phyloP scores from a whole-genome alignment of 2,797 vertebrate genomes.

The Syndactyla subalaris region DNA sequence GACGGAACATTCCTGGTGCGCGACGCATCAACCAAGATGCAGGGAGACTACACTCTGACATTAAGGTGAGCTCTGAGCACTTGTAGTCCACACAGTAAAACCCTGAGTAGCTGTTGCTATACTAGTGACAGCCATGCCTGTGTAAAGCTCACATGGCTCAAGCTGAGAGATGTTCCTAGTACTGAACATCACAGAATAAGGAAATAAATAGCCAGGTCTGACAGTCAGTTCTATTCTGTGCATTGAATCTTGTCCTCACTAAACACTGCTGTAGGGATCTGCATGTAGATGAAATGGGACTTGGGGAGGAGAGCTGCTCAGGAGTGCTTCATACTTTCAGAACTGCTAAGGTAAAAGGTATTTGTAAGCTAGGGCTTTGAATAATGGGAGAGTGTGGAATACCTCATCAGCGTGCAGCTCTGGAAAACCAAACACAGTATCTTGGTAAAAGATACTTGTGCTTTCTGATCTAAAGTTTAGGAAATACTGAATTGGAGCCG shows the following conservation, averaged over 20 bases:
- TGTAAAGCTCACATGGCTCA: background rate
- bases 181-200: background rate
- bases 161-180: background rate
- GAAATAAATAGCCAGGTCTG: background rate
- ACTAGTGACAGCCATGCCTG: background rate
- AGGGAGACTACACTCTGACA: constrained; percentile 95
- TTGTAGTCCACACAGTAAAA: background rate
- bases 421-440: background rate
- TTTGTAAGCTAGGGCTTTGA: background rate
- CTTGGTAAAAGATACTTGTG: background rate
- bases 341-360: background rate
- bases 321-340: background rate
- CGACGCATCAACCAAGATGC: constrained; percentile 94
- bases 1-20: constrained; percentile 96
- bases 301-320: background rate
- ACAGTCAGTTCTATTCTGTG: background rate
- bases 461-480: constrained; percentile 18
- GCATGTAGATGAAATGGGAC: background rate
- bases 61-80: constrained; percentile 80
- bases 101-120: background rate
- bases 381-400: background rate
- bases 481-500: background rate
- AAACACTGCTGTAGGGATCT: background rate
- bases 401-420: background rate
- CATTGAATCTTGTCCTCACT: background rate